Percentiles rank a stretch among this genome's conserved stretches.
phyloP scores from a whole-genome alignment of 2,888 invertebrate genomes.

The Phrixothrix hirtus region DNA sequence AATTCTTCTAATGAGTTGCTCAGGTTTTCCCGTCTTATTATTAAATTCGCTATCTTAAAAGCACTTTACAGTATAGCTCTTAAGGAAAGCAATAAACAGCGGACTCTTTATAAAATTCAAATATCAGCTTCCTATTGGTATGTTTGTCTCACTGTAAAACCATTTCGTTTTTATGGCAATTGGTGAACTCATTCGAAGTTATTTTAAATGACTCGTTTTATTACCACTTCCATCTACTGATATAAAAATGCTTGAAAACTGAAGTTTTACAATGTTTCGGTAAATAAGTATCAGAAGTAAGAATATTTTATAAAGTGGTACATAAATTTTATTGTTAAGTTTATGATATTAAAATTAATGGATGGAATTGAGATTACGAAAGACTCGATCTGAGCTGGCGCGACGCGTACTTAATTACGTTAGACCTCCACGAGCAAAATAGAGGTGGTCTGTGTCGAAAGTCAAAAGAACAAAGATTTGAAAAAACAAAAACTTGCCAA shows the following conservation, averaged over 20 bases:
- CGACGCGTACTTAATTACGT: neutral
- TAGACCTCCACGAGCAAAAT: slow-evolving; percentile 14
- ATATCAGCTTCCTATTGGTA: slow-evolving; percentile 11
- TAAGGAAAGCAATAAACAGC: slow-evolving; percentile 15
- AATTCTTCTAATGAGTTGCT: too few relatives aligned
- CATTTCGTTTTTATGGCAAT: slow-evolving; percentile 26
- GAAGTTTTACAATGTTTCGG: slow-evolving; percentile 18
- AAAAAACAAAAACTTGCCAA: slow-evolving; percentile 25
- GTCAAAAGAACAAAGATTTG: slow-evolving; percentile 23
- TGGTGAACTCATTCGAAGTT: slow-evolving; percentile 19
- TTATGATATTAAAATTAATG: too few relatives aligned
- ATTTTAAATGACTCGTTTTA: slow-evolving; percentile 24
- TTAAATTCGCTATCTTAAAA: slow-evolving; percentile 16
- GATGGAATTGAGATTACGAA: too few relatives aligned
- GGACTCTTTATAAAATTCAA: slow-evolving; percentile 14
- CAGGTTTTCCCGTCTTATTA: too few relatives aligned
- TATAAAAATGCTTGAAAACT: slow-evolving; percentile 19
- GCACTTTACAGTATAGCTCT: slow-evolving; percentile 14
- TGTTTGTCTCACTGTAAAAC: slow-evolving; percentile 2
- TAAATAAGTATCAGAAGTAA: too few relatives aligned
- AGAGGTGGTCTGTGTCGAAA: slow-evolving; percentile 27
- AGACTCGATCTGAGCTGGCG: too few relatives aligned
- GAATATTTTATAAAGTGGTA: too few relatives aligned
- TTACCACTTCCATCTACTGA: slow-evolving; percentile 19
- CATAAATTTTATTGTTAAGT: too few relatives aligned